Evolutionary conservation across 2,797 vertebrate species (phyloP).

Genomic region (Schizopygopsis pylzovi): DNA sequence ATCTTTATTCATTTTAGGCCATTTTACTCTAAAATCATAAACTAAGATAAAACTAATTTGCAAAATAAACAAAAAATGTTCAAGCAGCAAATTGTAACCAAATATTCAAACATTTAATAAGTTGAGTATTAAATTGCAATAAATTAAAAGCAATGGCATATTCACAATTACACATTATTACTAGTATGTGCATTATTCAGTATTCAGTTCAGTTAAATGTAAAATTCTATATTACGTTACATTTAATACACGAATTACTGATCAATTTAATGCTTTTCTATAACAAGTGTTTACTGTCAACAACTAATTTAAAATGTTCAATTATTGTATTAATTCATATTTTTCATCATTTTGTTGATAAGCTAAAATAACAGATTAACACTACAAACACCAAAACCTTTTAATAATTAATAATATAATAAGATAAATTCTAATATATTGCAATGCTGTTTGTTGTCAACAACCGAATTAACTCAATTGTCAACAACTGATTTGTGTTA

Average conservation of each 20-base stretch:
- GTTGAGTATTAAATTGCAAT: neutral
- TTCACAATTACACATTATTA: neutral
- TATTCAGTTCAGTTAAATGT: neutral
- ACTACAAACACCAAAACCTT: neutral
- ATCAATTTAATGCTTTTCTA: neutral
- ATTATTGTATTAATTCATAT: neutral
- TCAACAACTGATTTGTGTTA: neutral
- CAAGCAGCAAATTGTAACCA: neutral
- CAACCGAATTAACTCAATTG: no score
- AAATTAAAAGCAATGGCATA: neutral
- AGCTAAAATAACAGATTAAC: neutral
- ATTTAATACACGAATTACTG: neutral
- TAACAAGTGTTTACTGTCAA: neutral
- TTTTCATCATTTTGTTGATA: neutral
- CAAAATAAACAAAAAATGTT: neutral
- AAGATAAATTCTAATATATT: neutral
- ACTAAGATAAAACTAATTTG: neutral
- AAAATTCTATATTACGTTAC: neutral
- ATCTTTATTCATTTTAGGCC: neutral
- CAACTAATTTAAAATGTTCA: neutral
- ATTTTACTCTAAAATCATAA: neutral
- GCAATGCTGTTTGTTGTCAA: neutral
- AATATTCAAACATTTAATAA: neutral
- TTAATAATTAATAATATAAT: neutral
- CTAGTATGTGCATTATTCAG: neutral